phyloP scores from a whole-genome alignment of 2,113 vertebrate genomes.

The Prionailurus bengalensis region DNA sequence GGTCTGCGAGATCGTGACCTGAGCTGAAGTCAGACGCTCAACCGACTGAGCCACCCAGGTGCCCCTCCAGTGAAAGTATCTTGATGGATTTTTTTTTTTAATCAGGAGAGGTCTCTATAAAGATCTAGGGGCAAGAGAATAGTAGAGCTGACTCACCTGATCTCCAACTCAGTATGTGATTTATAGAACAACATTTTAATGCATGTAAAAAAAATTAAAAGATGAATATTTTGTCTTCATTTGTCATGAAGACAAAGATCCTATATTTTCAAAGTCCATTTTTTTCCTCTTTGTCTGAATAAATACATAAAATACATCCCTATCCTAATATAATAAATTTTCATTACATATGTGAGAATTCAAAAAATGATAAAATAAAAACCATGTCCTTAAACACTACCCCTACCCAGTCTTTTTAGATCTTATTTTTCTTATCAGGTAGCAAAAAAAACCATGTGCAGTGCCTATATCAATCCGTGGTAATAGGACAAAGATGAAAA shows the following conservation, averaged over 20 bases:
- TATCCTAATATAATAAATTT: background rate
- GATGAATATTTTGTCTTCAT: background rate
- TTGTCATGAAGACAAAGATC: background rate
- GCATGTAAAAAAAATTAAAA: background rate
- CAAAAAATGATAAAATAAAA: slow-evolving; percentile 26
- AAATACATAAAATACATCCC: background rate
- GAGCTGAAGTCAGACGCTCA: too few species aligned
- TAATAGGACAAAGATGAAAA: background rate
- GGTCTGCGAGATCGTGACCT: too few species aligned
- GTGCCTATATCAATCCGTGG: background rate
- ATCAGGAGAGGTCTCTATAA: background rate
- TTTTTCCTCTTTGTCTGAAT: background rate
- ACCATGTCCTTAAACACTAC: background rate
- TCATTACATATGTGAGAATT: background rate
- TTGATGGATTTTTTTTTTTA: background rate
- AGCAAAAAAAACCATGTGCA: background rate
- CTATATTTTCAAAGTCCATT: background rate
- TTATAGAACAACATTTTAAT: slow-evolving; percentile 12
- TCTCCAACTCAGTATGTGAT: background rate
- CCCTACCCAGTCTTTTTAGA: background rate
- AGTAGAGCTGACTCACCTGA: background rate
- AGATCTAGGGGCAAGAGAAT: background rate
- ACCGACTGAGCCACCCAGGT: too few species aligned
- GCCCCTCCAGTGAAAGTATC: background rate
- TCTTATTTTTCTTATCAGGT: background rate